These are phyloP conservation scores for Sorex araneus DNA, from an alignment of 2,113 vertebrate genomes.

Conservation along the genomic window DNA sequence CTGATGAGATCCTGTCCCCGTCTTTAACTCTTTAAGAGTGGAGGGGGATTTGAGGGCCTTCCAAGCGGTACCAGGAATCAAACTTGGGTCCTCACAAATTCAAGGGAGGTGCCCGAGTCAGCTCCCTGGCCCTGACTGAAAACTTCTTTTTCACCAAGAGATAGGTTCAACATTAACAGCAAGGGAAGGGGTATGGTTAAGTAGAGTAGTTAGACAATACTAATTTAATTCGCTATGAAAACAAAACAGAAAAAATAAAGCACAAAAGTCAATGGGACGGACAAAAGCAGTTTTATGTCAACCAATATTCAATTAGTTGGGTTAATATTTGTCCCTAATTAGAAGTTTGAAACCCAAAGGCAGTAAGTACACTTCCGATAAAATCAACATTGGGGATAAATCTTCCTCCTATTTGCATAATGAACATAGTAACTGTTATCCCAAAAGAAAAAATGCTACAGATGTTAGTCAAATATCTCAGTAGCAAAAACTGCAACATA, in stretches of 20 bases:
- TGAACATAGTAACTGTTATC: neutral
- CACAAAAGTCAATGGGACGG: constrained; percentile 38
- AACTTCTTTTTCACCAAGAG: neutral
- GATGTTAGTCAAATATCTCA: neutral
- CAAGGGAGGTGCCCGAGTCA: too few relatives aligned
- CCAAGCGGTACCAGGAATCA: too few relatives aligned
- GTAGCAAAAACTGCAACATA: neutral
- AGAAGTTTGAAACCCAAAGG: neutral
- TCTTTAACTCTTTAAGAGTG: too few relatives aligned
- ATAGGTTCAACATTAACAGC: neutral
- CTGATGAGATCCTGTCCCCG: neutral
- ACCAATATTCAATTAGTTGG: constrained; percentile 66
- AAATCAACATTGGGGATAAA: neutral
- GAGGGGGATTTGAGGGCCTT: too few relatives aligned
- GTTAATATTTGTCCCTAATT: neutral
- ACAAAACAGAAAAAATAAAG: neutral
- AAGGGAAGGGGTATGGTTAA: neutral
- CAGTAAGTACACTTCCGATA: neutral
- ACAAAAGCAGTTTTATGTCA: constrained; percentile 70
- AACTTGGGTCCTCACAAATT: too few relatives aligned
- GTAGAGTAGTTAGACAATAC: neutral
- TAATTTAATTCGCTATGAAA: constrained; percentile 64
- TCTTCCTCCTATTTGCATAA: neutral
- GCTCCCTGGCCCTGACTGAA: too few relatives aligned
- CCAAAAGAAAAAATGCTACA: neutral